Base-by-base conservation (phyloP, 2,113 vertebrate species). In the Forbesichthys agassizii region DNA sequence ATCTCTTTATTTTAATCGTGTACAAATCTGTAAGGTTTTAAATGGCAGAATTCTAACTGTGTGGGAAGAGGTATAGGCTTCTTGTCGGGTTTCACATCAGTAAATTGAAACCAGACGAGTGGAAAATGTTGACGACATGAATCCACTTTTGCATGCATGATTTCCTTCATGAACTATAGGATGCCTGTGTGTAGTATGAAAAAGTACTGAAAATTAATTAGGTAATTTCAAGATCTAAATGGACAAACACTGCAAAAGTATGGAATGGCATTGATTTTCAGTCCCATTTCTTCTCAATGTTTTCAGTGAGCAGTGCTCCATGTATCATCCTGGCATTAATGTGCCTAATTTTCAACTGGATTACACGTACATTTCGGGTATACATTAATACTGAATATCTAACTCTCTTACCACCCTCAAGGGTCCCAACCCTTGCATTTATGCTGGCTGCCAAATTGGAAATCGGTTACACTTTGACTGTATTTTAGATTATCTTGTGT, bases 41-140 rank as follows among this genome's bases (percentile, higher is more conserved):
- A n/a, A 53, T 53, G 52, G 14, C 52, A 14, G 13, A 53, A n/a
- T 14, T 11, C 16, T 14, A n/a, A 13, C 52, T 53, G 57, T 54
- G n/a, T 51, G 51, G 1, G 6, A 63, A 48, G 46, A 63, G 52
- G 52, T 8, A 42, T 42, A 42, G 4, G 36, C 36, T 42, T 6
- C 36, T 6, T 1, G 20, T 73, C 60, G 47, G 61, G 67, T 62
- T 11, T 79, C 60, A 68, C 11, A 53, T 71, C 63, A 64, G 76
- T 79, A 72, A 80, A 48, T 64, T 62, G 80, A 66, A 76, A 55
- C 65, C 69, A 76, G 56, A 0, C 16, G 64, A 14, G 14, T 14
- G 46, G 68, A 52, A 14, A 52, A 33, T 27, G 55, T 46, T 27
- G 3, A 20, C 62, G 3, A 73, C 58, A 76, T 56, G 53, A 67